Base-by-base conservation (phyloP, 2,113 vertebrate genomes). In the Ursus arctos region DNA sequence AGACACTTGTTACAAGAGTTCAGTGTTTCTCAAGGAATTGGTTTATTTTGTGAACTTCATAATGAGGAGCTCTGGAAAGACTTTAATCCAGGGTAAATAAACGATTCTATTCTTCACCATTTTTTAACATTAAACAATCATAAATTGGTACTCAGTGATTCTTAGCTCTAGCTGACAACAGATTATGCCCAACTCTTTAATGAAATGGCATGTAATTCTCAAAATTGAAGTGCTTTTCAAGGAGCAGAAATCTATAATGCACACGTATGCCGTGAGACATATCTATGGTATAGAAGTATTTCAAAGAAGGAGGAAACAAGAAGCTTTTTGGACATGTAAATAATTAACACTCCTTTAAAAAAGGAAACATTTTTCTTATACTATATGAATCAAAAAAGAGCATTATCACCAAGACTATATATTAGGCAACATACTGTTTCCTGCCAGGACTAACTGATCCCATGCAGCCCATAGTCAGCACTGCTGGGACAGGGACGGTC, bases 391-490 rank as follows among this genome's bases (percentile, higher is more conserved):
- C 0, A 12, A 40, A 49, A 61, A 47, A 13, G 14, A 74, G 43
- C 18, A 6, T 22, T 31, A 0, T 87, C 19, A 55, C 59, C 19
- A 36, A 61, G 28, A 51, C 14, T n/a, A 7, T 13, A 15, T 12
- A 6, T 21, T 6, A 47, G 21, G 6, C 49, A 14, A 12, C 15
- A 6, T 10, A 19, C 3, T 9, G 21, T 26, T 67, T 4, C 4
- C 33, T 28, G 6, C n/a, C 51, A 6, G n/a, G 53, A 43, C 11
- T 22, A 22, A 12, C 1, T 11, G 43, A 36, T 2, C 16, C 0
- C 6, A 3, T 2, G 12, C 4, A 9, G 6, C 31, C 1, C 0
- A 1, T 13, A 47, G 2, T 65, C 14, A 8, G 36, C 10, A 36
- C 21, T 6, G 3, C 43, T 18, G 7, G 47, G 63, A 24, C 13